phyloP scores from a whole-genome alignment of 2,797 vertebrate genomes.

The Liasis olivaceus region DNA sequence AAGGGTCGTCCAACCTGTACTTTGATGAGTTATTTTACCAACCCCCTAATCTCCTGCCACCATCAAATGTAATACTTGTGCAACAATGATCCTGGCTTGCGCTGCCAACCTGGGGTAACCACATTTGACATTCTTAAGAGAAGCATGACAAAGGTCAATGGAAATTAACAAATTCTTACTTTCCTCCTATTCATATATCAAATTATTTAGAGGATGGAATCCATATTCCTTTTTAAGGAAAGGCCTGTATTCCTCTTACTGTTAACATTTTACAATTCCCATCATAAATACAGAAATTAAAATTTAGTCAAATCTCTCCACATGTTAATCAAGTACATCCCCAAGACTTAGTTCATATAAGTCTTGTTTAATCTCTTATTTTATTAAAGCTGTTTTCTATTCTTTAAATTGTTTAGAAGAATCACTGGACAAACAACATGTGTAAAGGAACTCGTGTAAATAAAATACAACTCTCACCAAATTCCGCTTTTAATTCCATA shows the following conservation, averaged over 20 bases:
- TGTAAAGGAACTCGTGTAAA: not conserved
- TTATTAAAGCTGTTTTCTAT: not conserved
- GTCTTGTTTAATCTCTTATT: not conserved
- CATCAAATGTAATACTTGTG: not conserved
- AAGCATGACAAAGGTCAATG: not conserved
- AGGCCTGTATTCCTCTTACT: not conserved
- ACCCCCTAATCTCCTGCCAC: not conserved
- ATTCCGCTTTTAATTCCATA: constrained; percentile 85
- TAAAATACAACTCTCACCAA: constrained; percentile 76
- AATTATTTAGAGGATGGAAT: not conserved
- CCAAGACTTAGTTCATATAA: not conserved
- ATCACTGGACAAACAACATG: rapidly evolving
- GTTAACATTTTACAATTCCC: not conserved
- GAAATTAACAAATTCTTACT: not conserved
- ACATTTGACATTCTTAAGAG: not conserved
- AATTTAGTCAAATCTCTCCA: not conserved
- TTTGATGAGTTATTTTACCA: not conserved
- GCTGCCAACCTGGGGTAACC: not conserved
- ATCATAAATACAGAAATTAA: not conserved
- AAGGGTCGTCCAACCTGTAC: not conserved
- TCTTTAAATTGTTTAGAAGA: rapidly evolving
- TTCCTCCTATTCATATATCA: not conserved
- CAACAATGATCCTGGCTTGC: not conserved
- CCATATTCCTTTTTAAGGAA: not conserved
- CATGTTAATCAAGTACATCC: not conserved